Conservation (phyloP, 2,888 invertebrate species). For the Anaspis maculata region DNA sequence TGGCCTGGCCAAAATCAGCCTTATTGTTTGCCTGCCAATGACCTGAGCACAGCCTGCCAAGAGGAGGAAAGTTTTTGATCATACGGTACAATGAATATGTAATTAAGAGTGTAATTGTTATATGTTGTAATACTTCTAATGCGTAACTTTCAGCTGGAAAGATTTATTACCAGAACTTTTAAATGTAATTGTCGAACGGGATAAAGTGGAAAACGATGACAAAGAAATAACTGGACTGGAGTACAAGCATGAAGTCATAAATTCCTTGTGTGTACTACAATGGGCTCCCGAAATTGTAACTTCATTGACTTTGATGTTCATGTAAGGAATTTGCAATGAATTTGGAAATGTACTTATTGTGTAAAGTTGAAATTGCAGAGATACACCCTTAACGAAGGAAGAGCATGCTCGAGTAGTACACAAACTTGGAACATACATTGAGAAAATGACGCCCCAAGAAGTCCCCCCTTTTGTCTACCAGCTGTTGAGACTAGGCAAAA, state of each 20-base stretch:
- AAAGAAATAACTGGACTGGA: conserved; percentile 50
- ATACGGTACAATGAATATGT: neutral
- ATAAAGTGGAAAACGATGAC: conserved; percentile 49
- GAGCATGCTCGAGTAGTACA: conserved; percentile 55
- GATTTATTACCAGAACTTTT: conserved; percentile 57
- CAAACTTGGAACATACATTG: conserved; percentile 52
- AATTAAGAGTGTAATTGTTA: neutral
- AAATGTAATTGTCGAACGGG: conserved; percentile 46
- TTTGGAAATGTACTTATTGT: conserved; percentile 2
- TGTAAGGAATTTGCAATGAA: conserved; percentile 39
- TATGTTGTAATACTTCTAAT: conserved; percentile 2
- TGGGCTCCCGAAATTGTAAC: conserved; percentile 54
- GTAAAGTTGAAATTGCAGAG: conserved; percentile 37
- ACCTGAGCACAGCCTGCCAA: too few species aligned
- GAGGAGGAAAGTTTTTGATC: too few species aligned
- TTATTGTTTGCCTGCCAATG: too few species aligned
- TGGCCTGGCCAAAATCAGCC: too few species aligned
- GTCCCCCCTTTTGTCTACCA: conserved; percentile 61
- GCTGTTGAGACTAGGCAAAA: conserved; percentile 50
- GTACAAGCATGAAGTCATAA: conserved; percentile 53
- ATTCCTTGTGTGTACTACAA: conserved; percentile 50
- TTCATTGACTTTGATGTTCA: conserved; percentile 59
- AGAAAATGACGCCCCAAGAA: conserved; percentile 51
- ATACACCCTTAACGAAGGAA: conserved; percentile 49
- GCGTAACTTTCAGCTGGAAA: conserved; percentile 53